A percentile compares a stretch with the other conserved stretches of the same genome.
Evolutionary conservation across 2,113 vertebrate species (phyloP).

Genomic region (Lophius piscatorius): DNA sequence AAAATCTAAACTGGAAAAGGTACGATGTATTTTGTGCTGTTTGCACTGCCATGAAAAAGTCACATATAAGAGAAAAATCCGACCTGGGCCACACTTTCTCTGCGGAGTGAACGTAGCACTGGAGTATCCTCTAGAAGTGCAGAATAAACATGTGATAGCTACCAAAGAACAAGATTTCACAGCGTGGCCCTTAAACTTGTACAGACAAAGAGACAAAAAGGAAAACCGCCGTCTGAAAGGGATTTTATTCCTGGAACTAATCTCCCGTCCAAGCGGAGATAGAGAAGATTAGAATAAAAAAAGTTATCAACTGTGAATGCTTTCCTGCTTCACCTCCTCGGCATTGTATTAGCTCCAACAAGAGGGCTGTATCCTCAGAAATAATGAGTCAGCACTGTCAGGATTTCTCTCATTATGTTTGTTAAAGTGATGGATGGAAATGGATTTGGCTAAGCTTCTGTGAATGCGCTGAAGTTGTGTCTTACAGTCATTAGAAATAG

Average conservation of each 20-base stretch:
- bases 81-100: no score
- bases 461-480: conserved; percentile 13
- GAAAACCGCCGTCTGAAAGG: background rate
- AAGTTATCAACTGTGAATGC: conserved; percentile 7
- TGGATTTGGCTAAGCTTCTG: conserved; percentile 28
- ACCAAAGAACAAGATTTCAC: no score
- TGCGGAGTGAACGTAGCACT: no score
- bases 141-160: no score
- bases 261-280: background rate
- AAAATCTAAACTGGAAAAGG: no score
- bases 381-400: conserved; percentile 29
- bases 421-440: conserved; percentile 17
- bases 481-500: no score
- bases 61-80: no score
- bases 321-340: conserved; percentile 10
- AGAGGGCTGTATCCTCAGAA: background rate
- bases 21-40: no score
- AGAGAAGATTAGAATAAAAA: background rate
- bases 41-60: no score
- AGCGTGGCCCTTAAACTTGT: no score
- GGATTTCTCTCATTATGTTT: conserved; percentile 17
- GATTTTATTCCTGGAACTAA: conserved; percentile 11
- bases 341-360: background rate
- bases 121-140: no score
- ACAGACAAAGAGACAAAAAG: no score